These are phyloP conservation scores for Strix occidentalis DNA, from an alignment of 2,797 vertebrate genomes.

Conservation along the genomic window DNA sequence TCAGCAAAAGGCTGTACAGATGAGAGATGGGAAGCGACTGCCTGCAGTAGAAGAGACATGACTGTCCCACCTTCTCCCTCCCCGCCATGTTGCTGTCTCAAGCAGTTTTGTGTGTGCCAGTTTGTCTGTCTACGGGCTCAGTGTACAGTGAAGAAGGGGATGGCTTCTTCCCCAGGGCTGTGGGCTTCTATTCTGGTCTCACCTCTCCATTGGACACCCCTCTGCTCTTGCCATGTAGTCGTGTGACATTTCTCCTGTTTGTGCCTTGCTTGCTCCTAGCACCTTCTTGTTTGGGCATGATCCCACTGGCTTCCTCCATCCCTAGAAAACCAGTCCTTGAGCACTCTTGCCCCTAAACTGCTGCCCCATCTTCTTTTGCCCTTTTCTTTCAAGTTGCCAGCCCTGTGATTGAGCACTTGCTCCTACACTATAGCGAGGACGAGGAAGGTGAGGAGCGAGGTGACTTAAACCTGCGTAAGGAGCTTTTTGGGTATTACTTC, in stretches of 20 bases:
- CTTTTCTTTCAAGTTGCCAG: not conserved
- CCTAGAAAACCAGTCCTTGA: not conserved
- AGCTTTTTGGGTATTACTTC: not conserved
- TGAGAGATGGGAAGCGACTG: not conserved
- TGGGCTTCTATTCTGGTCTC: not conserved
- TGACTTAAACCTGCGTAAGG: not conserved
- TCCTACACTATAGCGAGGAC: not conserved
- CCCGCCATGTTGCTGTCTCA: fast-evolving
- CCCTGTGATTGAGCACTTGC: fast-evolving
- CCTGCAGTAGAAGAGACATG: not conserved
- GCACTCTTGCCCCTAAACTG: not conserved
- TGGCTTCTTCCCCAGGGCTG: not conserved
- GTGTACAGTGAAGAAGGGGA: not conserved
- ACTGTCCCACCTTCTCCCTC: not conserved
- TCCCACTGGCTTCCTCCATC: not conserved
- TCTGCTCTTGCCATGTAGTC: not conserved
- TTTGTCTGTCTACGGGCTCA: not conserved
- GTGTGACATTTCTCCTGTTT: not conserved
- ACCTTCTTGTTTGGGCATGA: fast-evolving
- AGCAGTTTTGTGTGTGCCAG: fast-evolving
- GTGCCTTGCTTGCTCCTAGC: fast-evolving
- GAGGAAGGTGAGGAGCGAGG: not conserved
- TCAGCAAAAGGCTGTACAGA: not conserved
- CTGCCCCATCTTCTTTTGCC: not conserved
- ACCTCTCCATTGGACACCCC: not conserved